These are phyloP conservation scores for Zaprionus africanus DNA, from an alignment of 1,140 invertebrate species.

Conservation along the genomic window DNA sequence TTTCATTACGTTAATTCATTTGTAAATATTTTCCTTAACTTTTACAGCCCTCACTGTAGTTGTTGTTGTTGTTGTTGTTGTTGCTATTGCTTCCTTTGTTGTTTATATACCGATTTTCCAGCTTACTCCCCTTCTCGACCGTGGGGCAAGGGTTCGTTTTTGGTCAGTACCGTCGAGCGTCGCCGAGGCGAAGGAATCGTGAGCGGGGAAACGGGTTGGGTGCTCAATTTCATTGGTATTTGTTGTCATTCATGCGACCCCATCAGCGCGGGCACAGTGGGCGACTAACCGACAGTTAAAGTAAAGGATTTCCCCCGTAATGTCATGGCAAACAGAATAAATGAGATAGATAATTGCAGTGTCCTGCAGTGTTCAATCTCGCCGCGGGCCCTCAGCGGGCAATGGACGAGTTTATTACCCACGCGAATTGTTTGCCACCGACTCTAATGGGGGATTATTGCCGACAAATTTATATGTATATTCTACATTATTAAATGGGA, in stretches of 20 bases:
- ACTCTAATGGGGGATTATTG: neutral
- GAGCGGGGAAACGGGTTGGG: neutral
- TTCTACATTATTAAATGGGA: neutral
- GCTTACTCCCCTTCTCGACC: constrained; percentile 3
- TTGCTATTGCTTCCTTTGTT: constrained; percentile 39
- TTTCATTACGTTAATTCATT: constrained; percentile 80
- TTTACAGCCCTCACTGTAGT: constrained; percentile 46
- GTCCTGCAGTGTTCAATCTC: constrained; percentile 13
- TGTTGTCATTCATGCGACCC: constrained; percentile 62
- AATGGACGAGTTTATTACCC: constrained; percentile 12
- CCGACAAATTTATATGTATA: neutral
- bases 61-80: constrained; percentile 42
- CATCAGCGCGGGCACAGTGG: constrained; percentile 59
- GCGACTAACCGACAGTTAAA: constrained; percentile 43
- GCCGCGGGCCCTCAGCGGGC: constrained; percentile 13
- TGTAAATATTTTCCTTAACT: constrained; percentile 79
- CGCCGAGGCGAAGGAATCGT: neutral
- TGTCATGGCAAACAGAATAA: constrained; percentile 19
- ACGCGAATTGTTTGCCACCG: neutral
- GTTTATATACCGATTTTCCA: constrained; percentile 72
- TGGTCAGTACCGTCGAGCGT: constrained; percentile 9
- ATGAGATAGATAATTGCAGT: constrained; percentile 38
- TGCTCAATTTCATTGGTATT: constrained; percentile 70
- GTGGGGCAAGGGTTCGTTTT: constrained; percentile 38
- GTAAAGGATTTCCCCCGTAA: constrained; percentile 28